These are phyloP conservation scores for Linhomoeus sp. DNA, from an alignment of 2,888 invertebrate genomes.

Conservation along the genomic window DNA sequence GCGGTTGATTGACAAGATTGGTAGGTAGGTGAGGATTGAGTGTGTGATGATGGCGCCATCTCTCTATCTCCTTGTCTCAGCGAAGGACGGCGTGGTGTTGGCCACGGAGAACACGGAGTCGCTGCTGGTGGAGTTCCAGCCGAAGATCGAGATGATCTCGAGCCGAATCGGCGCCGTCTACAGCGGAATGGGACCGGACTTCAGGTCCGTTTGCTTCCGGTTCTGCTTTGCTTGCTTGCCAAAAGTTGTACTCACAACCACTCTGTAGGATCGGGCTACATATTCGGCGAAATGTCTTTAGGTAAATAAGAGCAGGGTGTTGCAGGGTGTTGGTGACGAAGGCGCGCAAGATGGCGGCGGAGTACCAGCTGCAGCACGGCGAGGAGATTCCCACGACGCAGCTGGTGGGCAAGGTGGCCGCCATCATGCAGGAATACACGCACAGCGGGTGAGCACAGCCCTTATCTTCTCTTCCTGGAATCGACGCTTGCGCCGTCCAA, in stretches of 20 bases:
- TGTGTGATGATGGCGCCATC: no score
- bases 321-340: constrained; percentile 52
- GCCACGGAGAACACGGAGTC: constrained; percentile 98
- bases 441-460: constrained; percentile 89
- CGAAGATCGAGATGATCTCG: constrained; percentile 86
- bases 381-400: constrained; percentile 92
- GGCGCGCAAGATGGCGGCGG: constrained; percentile 85
- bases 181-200: constrained; percentile 48
- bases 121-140: constrained; percentile 80
- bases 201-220: constrained; percentile 24
- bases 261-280: not conserved
- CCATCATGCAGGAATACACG: constrained; percentile 98
- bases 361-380: constrained; percentile 69
- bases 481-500: not conserved
- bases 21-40: no score
- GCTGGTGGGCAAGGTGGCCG: constrained; percentile 80
- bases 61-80: no score
- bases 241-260: constrained; percentile 4
- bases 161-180: constrained; percentile 93
- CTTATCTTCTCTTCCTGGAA: no score
- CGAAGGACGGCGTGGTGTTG: constrained; percentile 89
- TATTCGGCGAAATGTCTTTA: not conserved
- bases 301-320: not conserved
- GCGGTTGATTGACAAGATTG: no score
- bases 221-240: not conserved